Evolutionary conservation across 2,113 vertebrate species (phyloP).

Genomic region (Oostethus manadensis): DNA sequence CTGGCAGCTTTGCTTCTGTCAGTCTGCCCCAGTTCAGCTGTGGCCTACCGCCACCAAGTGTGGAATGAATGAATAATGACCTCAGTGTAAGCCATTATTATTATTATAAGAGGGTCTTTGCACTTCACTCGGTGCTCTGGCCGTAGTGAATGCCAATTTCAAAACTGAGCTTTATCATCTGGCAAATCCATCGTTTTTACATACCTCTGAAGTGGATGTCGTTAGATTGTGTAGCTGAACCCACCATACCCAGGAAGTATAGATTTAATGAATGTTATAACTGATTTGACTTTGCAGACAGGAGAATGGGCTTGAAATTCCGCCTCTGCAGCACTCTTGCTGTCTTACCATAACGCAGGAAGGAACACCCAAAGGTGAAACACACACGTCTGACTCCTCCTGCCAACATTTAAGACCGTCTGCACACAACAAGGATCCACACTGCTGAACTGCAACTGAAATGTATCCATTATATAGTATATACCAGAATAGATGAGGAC

Average conservation of each 20-base stretch:
- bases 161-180: background rate
- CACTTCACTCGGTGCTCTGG: too few relatives aligned
- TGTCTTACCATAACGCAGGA: slow-evolving; percentile 8
- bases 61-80: too few relatives aligned
- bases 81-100: too few relatives aligned
- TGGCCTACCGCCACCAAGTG: too few relatives aligned
- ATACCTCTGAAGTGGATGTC: too few relatives aligned
- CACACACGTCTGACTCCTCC: background rate
- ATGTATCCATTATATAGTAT: too few relatives aligned
- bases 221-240: too few relatives aligned
- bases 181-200: too few relatives aligned
- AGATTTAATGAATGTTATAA: background rate
- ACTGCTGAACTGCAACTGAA: background rate
- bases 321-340: background rate
- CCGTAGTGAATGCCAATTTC: too few relatives aligned
- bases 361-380: slow-evolving; percentile 33
- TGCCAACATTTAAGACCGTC: background rate
- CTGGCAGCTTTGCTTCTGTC: too few relatives aligned
- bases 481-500: background rate
- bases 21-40: too few relatives aligned
- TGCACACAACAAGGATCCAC: background rate
- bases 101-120: too few relatives aligned
- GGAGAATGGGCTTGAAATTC: background rate
- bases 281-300: background rate
- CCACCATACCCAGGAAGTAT: background rate